Evolutionary conservation across 2,888 invertebrate genomes (phyloP).

Genomic region (Parnassius apollo): DNA sequence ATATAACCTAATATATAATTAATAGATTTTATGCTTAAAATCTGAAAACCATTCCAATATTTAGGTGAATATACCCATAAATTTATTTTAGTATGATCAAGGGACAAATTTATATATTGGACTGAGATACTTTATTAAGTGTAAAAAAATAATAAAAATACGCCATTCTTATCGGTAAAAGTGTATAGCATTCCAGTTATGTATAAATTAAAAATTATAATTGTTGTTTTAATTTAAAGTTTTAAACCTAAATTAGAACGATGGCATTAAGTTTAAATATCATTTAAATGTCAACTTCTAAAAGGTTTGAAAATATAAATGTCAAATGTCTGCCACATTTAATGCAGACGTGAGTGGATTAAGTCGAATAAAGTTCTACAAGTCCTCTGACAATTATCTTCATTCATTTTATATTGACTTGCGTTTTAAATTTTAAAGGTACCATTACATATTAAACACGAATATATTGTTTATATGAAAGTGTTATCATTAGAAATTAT

Average conservation of each 20-base stretch:
- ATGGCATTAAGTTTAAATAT: too few relatives aligned
- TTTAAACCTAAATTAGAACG: too few relatives aligned
- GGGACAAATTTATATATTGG: background rate
- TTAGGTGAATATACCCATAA: too few relatives aligned
- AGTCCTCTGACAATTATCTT: background rate
- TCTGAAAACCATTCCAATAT: too few relatives aligned
- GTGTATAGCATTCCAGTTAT: background rate
- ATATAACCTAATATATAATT: too few relatives aligned
- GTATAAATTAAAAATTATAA: too few relatives aligned
- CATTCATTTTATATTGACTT: background rate
- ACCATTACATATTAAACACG: background rate
- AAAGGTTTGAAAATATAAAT: constrained; percentile 18
- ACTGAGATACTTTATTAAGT: background rate
- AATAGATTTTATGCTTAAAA: too few relatives aligned
- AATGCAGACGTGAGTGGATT: constrained; percentile 15
- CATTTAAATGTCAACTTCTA: constrained; percentile 8
- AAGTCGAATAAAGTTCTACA: background rate
- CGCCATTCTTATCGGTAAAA: background rate
- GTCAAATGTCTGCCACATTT: constrained; percentile 14
- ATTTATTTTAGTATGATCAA: too few relatives aligned
- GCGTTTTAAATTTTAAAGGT: constrained; percentile 2
- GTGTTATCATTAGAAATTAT: background rate
- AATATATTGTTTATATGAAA: background rate
- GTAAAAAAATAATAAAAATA: background rate
- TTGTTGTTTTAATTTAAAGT: too few relatives aligned